These are phyloP conservation scores for Augochlora pura DNA, from an alignment of 1,140 invertebrate species.

Conservation along the genomic window DNA sequence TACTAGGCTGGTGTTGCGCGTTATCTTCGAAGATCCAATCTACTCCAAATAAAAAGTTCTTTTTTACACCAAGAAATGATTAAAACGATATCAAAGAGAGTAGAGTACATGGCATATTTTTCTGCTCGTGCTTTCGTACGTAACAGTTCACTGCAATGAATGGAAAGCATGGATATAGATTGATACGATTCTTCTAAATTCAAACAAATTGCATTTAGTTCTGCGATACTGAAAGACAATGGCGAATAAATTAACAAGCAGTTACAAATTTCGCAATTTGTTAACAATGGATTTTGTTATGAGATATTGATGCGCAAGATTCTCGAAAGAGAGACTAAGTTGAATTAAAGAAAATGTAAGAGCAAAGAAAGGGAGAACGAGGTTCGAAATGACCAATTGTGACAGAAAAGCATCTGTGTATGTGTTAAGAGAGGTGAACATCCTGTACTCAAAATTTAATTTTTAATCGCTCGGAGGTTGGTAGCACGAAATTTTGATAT, in stretches of 20 bases:
- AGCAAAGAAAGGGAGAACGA: slow-evolving; percentile 30
- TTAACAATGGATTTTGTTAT: slow-evolving; percentile 72
- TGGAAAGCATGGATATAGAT: slow-evolving; percentile 26
- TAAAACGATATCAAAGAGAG: slow-evolving; percentile 36
- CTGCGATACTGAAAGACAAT: slow-evolving; percentile 35
- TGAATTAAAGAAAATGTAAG: slow-evolving; percentile 32
- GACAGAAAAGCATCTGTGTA: slow-evolving; percentile 28
- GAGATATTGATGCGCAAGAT: slow-evolving; percentile 51
- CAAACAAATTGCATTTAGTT: slow-evolving; percentile 37
- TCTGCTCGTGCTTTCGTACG: slow-evolving; percentile 43
- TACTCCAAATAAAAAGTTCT: slow-evolving; percentile 32
- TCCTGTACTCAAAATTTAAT: slow-evolving; percentile 7
- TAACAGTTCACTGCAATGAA: slow-evolving; percentile 29
- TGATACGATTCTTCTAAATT: slow-evolving; percentile 32
- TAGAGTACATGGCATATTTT: slow-evolving; percentile 51
- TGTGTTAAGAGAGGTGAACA: slow-evolving; percentile 50
- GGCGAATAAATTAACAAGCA: slow-evolving; percentile 46
- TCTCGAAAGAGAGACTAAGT: slow-evolving; percentile 30
- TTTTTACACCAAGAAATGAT: slow-evolving; percentile 48
- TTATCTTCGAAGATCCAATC: slow-evolving; percentile 9
- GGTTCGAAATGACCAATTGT: slow-evolving; percentile 63
- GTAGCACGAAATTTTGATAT: slow-evolving; percentile 15
- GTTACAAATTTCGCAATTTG: slow-evolving; percentile 60
- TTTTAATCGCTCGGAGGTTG: slow-evolving; percentile 3
- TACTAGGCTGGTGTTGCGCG: slow-evolving; percentile 1